A percentile compares a stretch with the other conserved stretches of the same genome.
phyloP scores from a whole-genome alignment of 2,888 invertebrate genomes.

The Apamea sordens region DNA sequence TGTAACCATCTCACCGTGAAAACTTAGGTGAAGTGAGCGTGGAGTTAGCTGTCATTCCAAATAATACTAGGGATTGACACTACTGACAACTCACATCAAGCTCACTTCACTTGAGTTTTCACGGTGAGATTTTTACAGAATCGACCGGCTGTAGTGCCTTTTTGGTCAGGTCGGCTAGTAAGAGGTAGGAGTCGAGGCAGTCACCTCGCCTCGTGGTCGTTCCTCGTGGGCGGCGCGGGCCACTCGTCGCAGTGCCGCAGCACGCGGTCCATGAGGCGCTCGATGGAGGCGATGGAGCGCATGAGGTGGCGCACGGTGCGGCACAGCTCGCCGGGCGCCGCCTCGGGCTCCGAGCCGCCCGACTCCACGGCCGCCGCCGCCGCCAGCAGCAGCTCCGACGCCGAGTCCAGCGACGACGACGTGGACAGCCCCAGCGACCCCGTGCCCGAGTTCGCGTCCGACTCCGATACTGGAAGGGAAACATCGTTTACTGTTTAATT shows the following conservation, averaged over 20 bases:
- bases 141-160: no score
- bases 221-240: slow-evolving; percentile 67
- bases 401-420: slow-evolving; percentile 79
- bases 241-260: slow-evolving; percentile 84
- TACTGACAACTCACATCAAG: no score
- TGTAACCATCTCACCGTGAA: no score
- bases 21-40: no score
- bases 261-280: slow-evolving; percentile 86
- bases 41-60: no score
- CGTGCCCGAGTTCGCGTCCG: slow-evolving; percentile 75
- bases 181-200: no score
- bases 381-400: slow-evolving; percentile 78
- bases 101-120: no score
- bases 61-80: no score
- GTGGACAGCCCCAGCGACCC: slow-evolving; percentile 77
- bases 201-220: slow-evolving; percentile 70
- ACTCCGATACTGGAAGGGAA: slow-evolving; percentile 74
- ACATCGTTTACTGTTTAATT: no score
- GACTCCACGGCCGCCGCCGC: slow-evolving; percentile 79
- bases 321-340: slow-evolving; percentile 76
- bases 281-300: slow-evolving; percentile 86
- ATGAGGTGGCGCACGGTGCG: slow-evolving; percentile 83
- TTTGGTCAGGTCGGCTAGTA: no score
- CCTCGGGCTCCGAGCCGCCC: slow-evolving; percentile 69
- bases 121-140: no score